phyloP scores from a whole-genome alignment of 2,113 vertebrate species.

The Limnothrissa miodon region DNA sequence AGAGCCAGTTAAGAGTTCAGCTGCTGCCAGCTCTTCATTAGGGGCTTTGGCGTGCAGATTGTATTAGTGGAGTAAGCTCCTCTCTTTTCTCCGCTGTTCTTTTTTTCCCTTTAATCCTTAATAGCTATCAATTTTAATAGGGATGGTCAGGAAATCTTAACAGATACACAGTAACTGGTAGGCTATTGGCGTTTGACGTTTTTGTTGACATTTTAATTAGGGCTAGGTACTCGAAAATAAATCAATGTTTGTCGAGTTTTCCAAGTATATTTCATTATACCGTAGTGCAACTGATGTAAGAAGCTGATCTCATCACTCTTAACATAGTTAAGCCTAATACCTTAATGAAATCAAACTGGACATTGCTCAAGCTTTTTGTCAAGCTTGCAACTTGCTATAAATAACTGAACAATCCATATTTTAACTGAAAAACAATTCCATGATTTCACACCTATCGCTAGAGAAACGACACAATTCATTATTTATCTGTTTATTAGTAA shows the following conservation, averaged over 20 bases:
- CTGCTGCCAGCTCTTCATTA: neutral
- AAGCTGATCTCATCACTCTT: neutral
- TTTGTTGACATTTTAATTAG: neutral
- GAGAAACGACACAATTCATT: neutral
- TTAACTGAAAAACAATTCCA: neutral
- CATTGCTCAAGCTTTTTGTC: neutral
- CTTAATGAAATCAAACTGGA: neutral
- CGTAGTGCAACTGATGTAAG: neutral
- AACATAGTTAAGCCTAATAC: neutral
- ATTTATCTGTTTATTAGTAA: neutral
- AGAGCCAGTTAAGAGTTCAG: neutral
- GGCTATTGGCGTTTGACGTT: neutral
- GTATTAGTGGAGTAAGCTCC: neutral
- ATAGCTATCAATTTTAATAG: neutral
- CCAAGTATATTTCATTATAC: neutral
- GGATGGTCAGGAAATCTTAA: neutral
- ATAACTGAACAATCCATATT: neutral
- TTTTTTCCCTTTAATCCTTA: neutral
- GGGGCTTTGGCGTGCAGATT: neutral
- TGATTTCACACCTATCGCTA: neutral
- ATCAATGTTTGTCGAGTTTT: neutral
- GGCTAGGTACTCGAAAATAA: neutral
- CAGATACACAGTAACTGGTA: neutral
- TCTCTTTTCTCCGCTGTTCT: neutral
- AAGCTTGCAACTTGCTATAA: neutral